Base-by-base conservation (phyloP, 1,140 invertebrate genomes). In the Aphelenchoides avenae region DNA sequence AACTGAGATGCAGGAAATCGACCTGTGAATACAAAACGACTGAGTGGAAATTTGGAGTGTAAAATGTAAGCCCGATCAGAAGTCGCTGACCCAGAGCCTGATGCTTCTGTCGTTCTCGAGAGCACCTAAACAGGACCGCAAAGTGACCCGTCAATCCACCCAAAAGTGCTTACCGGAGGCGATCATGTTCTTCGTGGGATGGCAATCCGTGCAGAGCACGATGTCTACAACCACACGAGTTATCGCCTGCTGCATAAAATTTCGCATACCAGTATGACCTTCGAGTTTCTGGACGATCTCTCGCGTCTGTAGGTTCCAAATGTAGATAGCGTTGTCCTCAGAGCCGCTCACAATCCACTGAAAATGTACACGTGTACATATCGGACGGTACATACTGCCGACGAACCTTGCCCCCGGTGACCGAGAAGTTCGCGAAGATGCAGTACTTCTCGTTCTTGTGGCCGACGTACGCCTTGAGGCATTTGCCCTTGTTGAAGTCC, bases 381-480 rank as follows among this genome's bases (percentile, higher is more conserved):
- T 18, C 33, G 15, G 15, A n/a, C 6, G 11, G 26, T 22, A 44
- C 15, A 44, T 22, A 44, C 29, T 11, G 40, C 24, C 72, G 68
- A 62, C 76, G 78, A 79, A 90, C 89, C 84, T 97, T 98, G 78
- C 93, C 94, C 57, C 94, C 95, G 40, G 95, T 99, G 3, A 98
- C 92, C 47, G 93, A 98, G 79, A 99, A 99, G 80, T 98, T 99
- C 22, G 95, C 93, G 81, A 98, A 98, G 78, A 99, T 94, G 78
- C 95, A 98, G 80, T 97, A 99, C 79, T 98, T 98, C 80, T 97
- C 91, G 82, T 99, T 99, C 78, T 88, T 89, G 78, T 99, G 95
- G 1, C 93, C 93, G 0, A 87, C 89, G 69, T 99, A 99, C 0
- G 90, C 94, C 82, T 98, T 98, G 15, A 99, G 81, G 79, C 91